Evolutionary conservation across 2,797 vertebrate species (phyloP).

Genomic region (Aselliscus stoliczkanus): DNA sequence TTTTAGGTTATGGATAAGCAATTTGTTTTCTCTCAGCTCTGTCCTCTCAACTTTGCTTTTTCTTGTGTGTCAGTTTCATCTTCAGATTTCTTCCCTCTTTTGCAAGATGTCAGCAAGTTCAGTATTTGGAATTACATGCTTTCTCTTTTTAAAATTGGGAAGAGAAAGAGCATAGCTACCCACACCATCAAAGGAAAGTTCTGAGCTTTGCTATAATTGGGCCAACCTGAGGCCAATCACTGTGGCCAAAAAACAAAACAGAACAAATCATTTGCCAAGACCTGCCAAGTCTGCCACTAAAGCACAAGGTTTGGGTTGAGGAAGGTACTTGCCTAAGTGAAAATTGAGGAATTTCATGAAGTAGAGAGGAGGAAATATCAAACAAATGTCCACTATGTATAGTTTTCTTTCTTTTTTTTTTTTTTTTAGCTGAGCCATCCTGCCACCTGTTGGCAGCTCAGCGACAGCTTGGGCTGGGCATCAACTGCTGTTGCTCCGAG

Average conservation of each 20-base stretch:
- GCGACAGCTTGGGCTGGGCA: too few species aligned
- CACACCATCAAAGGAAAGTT: neutral
- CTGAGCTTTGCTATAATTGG: neutral
- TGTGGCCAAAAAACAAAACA: neutral
- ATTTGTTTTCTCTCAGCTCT: neutral
- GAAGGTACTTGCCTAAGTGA: neutral
- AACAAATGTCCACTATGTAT: neutral
- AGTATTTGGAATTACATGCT: neutral
- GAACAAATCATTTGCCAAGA: neutral
- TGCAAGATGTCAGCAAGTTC: neutral
- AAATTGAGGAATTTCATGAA: neutral
- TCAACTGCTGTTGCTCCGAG: too few species aligned
- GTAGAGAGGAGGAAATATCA: neutral
- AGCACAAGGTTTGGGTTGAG: neutral
- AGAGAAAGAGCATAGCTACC: neutral
- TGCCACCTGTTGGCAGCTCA: too few species aligned
- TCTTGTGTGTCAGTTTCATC: neutral
- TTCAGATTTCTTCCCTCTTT: neutral
- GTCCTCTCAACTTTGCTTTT: neutral
- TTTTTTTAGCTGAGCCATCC: too few species aligned
- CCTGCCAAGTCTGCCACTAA: neutral
- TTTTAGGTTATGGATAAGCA: neutral
- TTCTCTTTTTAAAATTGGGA: neutral
- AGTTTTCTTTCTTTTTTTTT: too few species aligned
- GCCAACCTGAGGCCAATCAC: neutral